Evolutionary conservation across 2,888 invertebrate genomes (phyloP), one percentile per base, ranked within the genome.

Genomic region (Rhodophaea formosa): DNA sequence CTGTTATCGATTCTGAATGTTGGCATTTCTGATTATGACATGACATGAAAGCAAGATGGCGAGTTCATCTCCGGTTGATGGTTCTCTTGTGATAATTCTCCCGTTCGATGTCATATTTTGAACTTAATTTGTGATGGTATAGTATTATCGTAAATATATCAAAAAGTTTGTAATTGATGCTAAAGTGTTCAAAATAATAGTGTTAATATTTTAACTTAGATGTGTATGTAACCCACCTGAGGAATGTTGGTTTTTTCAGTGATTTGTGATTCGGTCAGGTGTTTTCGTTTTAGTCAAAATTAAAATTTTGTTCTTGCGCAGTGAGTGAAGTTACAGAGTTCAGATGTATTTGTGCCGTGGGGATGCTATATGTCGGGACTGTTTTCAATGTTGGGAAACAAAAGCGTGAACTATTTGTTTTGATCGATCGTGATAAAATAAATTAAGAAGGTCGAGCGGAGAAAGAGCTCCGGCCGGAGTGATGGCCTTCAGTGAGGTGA

Each of bases 401-500:
- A 84, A 88, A 86, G 86, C 86, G 74, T 88, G 82, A 90, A 90
- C 88, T 89, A 85, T 88, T 90, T 92, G 90, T 92, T 92, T 91
- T 91, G 89, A 86, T 86, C 84, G 79, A 82, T 72, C 77, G 84
- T 82, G 86, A 77, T 83, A 84, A 79, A 86, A 74, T 83, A 82
- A 82, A 84, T 81, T 82, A 77, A 82, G 79, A 86, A 89, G 91
- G 90, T 91, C 85, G 89, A 88, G 86, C 82, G 87, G 88, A 86
- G 88, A 85, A 88, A 86, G 86, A 91, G 84, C 84, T 88, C 86
- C 92, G 89, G 91, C 88, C 90, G 83, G 92, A 93, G 92, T 92
- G 82, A 95, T 95, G 95, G 94, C 95, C 94, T 95, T 94, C 93
- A 94, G 94, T 93, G 94, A 95, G 94, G 95, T 95, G 86, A 93